A percentile compares a stretch with the other conserved stretches of the same genome.
Conservation (phyloP, 2,888 invertebrate species). For the Lasioglossum marginatum region DNA sequence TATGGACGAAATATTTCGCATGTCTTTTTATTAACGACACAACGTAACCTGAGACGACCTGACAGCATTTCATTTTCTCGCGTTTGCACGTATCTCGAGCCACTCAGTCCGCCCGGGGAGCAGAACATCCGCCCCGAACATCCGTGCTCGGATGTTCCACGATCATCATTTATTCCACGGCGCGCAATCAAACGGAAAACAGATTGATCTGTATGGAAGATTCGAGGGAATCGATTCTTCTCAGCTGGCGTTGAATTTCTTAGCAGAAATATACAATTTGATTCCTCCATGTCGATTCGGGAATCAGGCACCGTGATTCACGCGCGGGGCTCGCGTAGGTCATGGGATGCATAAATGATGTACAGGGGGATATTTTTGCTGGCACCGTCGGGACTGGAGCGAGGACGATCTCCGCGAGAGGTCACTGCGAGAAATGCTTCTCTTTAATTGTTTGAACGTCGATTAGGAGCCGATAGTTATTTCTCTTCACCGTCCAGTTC, state of each 20-base stretch:
- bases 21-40: background rate
- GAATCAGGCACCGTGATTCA: slow-evolving; percentile 17
- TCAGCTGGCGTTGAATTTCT: background rate
- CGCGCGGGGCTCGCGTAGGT: background rate
- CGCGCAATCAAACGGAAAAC: slow-evolving; percentile 1
- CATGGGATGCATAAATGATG: slow-evolving; percentile 27
- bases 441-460: background rate
- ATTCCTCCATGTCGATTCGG: slow-evolving; percentile 9
- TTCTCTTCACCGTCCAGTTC: background rate
- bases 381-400: background rate
- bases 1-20: background rate
- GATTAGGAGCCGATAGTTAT: background rate
- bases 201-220: background rate
- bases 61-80: background rate
- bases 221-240: slow-evolving; percentile 22
- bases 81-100: background rate
- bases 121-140: background rate
- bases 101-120: background rate
- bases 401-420: background rate
- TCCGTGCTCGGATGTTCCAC: background rate
- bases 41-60: background rate
- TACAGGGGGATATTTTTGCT: slow-evolving; percentile 5
- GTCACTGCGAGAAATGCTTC: background rate
- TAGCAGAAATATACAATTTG: slow-evolving; percentile 25
- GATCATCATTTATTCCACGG: background rate